Evolutionary conservation across 2,113 vertebrate species (phyloP), one percentile per base, ranked within the genome.

Genomic region (Daubentonia madagascariensis): DNA sequence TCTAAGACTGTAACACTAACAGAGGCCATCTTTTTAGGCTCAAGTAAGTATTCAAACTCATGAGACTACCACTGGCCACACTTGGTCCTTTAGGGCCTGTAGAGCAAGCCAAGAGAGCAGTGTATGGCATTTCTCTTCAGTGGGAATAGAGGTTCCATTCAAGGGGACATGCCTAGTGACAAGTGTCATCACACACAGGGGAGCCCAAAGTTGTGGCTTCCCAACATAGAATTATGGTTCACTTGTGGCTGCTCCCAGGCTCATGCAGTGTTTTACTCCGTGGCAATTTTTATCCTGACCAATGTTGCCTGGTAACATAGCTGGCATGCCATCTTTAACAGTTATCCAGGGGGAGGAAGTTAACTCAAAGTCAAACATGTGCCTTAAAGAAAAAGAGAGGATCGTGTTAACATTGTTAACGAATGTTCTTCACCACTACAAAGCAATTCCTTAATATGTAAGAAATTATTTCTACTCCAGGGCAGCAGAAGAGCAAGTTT

Each of bases 231-330:
- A 52, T 43, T 48, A 25, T 8, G 5, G 25, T 2, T n/a, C 25
- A 20, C 30, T 35, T 6, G 28, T 35, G 30, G 8, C 57, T 48
- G 11, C 52, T 70, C 25, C 59, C 63, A 79, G 54, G 35, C 25
- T 12, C 20, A 3, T 5, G 22, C 30, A 11, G 30, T n/a, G 2
- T 3, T 68, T 35, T 17, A 40, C 43, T 30, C 6, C 0, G 9
- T 0, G 17, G 48, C 7, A 52, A 37, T 37, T 16, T 61, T 32
- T 17, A 11, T 16, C 54, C 25, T 30, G 32, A 18, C 18, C 52
- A 13, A 0, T 6, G 28, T 25, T 11, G 13, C 30, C 73, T 70
- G 50, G 25, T 22, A 22, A 57, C 16, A 43, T 28, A 30, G 32
- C n/a, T 22, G 11, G 23, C 8, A 3, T 25, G n/a, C 50, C 30